Evolutionary conservation across 2,113 vertebrate genomes (phyloP).

Genomic region (Nannospalax galili): DNA sequence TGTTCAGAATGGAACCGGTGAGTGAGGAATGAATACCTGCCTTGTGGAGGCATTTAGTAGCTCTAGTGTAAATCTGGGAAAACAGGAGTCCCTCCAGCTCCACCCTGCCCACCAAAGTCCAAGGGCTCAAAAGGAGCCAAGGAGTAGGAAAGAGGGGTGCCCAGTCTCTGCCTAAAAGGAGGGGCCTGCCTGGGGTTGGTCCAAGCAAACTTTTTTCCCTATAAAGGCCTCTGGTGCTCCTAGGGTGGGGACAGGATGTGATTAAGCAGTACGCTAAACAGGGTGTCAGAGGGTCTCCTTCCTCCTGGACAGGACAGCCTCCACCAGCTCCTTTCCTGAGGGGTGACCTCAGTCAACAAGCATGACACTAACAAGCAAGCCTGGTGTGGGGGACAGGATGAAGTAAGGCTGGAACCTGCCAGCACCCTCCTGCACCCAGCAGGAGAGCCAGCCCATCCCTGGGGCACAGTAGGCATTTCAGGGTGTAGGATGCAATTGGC

Average conservation of each 20-base stretch:
- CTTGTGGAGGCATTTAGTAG: background rate
- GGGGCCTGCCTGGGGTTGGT: background rate
- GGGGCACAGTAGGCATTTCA: background rate
- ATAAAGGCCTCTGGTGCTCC: conserved; percentile 9
- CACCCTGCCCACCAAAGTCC: background rate
- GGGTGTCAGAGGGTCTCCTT: conserved; percentile 58
- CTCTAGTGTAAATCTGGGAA: background rate
- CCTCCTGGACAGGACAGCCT: conserved; percentile 12
- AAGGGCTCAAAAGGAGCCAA: background rate
- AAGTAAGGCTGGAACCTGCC: background rate
- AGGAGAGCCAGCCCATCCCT: background rate
- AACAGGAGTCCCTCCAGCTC: background rate
- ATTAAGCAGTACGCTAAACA: conserved; percentile 51
- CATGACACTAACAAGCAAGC: background rate
- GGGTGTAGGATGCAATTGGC: too few species aligned
- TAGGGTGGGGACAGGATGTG: conserved; percentile 64
- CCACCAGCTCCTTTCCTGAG: conserved; percentile 50
- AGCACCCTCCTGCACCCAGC: background rate
- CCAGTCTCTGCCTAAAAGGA: background rate
- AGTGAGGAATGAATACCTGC: background rate
- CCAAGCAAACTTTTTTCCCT: background rate
- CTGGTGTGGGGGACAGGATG: background rate
- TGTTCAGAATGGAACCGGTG: background rate
- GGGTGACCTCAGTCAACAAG: conserved; percentile 62
- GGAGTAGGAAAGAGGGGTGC: background rate